Evolutionary conservation across 1,140 invertebrate genomes (phyloP).

Genomic region (Macrobrachium nipponense): DNA sequence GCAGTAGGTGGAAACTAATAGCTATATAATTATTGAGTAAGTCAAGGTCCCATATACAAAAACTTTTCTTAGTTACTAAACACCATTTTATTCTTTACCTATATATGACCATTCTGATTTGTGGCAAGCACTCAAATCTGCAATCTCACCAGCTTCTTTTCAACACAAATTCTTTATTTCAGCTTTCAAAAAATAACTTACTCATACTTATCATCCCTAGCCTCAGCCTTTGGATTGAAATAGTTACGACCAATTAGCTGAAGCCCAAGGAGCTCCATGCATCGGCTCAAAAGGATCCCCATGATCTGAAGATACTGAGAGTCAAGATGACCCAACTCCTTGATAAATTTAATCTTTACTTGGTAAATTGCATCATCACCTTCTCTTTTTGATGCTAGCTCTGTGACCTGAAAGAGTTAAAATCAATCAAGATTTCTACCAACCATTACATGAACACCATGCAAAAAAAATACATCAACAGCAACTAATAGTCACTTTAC

Average conservation of each 20-base stretch:
- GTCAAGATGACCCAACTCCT: constrained; percentile 29
- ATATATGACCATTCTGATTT: too few relatives aligned
- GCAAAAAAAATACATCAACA: background rate
- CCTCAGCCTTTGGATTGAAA: constrained; percentile 28
- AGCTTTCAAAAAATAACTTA: background rate
- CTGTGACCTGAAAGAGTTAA: constrained; percentile 24
- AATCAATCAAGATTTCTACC: background rate
- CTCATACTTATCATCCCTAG: constrained; percentile 27
- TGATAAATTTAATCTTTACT: constrained; percentile 42
- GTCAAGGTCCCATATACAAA: too few relatives aligned
- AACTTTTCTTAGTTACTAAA: too few relatives aligned
- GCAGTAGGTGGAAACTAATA: too few relatives aligned
- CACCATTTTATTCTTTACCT: too few relatives aligned
- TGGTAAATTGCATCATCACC: constrained; percentile 21
- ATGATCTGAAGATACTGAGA: constrained; percentile 31
- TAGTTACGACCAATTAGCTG: constrained; percentile 37
- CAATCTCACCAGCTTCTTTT: too few relatives aligned
- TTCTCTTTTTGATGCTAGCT: constrained; percentile 36
- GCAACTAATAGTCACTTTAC: background rate
- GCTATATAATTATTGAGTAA: too few relatives aligned
- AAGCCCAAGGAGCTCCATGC: constrained; percentile 27
- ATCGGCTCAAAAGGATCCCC: constrained; percentile 28
- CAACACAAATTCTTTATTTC: background rate
- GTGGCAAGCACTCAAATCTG: too few relatives aligned
- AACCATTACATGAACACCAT: background rate